These are phyloP conservation scores for Heloderma charlesbogerti DNA, from an alignment of 2,113 vertebrate genomes.

Conservation along the genomic window DNA sequence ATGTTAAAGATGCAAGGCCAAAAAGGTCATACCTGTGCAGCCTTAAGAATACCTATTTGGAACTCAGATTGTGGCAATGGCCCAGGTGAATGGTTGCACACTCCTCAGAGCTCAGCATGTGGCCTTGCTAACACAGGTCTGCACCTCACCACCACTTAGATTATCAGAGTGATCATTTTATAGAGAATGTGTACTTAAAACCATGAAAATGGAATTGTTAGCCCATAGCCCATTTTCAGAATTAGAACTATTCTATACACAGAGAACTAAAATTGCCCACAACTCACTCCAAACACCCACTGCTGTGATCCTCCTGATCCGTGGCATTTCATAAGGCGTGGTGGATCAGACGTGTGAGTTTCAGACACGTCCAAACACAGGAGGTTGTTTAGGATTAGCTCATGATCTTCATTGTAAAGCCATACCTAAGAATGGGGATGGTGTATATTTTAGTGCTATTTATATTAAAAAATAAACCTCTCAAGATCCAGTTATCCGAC, in stretches of 20 bases:
- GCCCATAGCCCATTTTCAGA: neutral
- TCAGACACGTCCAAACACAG: conserved; percentile 94
- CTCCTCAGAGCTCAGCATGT: neutral
- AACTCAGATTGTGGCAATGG: neutral
- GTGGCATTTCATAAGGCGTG: conserved; percentile 96
- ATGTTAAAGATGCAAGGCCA: neutral
- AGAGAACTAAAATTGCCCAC: neutral
- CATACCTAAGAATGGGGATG: conserved; percentile 80
- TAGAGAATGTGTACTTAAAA: neutral
- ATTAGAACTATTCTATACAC: neutral
- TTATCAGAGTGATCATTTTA: neutral
- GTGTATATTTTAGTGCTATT: neutral
- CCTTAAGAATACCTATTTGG: neutral
- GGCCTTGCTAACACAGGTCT: neutral
- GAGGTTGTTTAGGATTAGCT: conserved; percentile 89
- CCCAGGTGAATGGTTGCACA: neutral
- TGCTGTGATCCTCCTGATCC: conserved; percentile 96
- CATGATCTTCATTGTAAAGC: conserved; percentile 92
- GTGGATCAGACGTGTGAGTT: conserved; percentile 88
- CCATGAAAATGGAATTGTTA: neutral
- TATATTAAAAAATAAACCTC: neutral
- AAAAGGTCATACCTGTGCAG: neutral
- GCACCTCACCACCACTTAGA: neutral
- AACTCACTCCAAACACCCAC: conserved; percentile 90
- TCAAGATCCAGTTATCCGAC: neutral